A percentile compares a stretch with the other conserved stretches of the same genome.
These are phyloP conservation scores for Brachynemurus nebulosus DNA, from an alignment of 2,888 invertebrate species.

Conservation along the genomic window DNA sequence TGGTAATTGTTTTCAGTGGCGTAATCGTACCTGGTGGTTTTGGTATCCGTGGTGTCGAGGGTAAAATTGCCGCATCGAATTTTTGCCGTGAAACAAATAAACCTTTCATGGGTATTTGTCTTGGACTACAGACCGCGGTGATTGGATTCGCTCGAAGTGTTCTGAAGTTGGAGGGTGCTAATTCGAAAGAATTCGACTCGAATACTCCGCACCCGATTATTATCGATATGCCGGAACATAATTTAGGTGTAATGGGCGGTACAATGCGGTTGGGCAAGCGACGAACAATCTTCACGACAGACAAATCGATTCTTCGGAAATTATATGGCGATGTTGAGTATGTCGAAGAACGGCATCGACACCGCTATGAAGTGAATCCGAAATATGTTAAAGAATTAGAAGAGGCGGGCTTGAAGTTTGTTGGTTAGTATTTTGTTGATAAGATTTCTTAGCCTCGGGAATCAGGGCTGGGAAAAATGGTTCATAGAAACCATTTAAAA, in stretches of 20 bases:
- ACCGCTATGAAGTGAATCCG: slow-evolving; percentile 96
- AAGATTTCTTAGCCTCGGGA: slow-evolving; percentile 2
- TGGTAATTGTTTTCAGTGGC: slow-evolving; percentile 44
- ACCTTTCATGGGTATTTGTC: slow-evolving; percentile 90
- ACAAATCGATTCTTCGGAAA: slow-evolving; percentile 39
- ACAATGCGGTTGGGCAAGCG: slow-evolving; percentile 97
- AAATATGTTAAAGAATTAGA: slow-evolving; percentile 65
- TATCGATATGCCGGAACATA: slow-evolving; percentile 98
- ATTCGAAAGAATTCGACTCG: slow-evolving; percentile 74
- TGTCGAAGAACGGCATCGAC: slow-evolving; percentile 92
- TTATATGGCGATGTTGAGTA: slow-evolving; percentile 62
- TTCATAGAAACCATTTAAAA: no score
- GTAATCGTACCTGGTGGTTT: slow-evolving; percentile 97
- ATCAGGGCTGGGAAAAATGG: no score
- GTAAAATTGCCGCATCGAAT: slow-evolving; percentile 84
- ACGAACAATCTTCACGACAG: slow-evolving; percentile 60
- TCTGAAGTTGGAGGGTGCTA: slow-evolving; percentile 59
- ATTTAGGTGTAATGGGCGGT: slow-evolving; percentile 83
- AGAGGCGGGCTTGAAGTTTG: slow-evolving; percentile 74
- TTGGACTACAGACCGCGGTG: slow-evolving; percentile 95
- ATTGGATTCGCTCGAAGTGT: slow-evolving; percentile 90
- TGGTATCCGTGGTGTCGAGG: slow-evolving; percentile 89
- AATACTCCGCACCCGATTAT: slow-evolving; percentile 65
- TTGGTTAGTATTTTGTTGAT: slow-evolving; percentile 40
- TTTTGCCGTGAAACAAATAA: slow-evolving; percentile 85